Base-by-base conservation (phyloP, 2,888 invertebrate genomes). In the Apodemia duryi region DNA sequence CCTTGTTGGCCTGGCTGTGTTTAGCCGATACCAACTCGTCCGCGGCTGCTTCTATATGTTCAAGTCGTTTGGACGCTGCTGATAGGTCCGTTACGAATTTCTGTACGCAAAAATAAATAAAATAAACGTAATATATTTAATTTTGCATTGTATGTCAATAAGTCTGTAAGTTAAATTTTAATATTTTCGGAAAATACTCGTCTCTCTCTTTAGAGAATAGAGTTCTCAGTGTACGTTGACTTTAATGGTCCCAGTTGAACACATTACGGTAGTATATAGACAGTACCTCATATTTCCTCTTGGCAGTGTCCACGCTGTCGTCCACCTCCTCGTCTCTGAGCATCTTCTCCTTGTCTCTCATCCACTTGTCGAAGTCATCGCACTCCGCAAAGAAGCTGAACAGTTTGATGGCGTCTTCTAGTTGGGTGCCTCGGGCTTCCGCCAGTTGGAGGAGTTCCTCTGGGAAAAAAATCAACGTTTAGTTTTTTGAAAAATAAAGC, bases 321-420 rank as follows among this genome's bases (percentile, higher is more conserved):
- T 95, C 94, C 0, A 95, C 94, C 69, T 98, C 98, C 63, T 97
- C 96, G 4, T 95, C 93, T 61, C 96, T 92, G 65, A 98, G 92
- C 91, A 98, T 94, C 78, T 96, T 95, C 81, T 98, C 98, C 85
- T 98, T 98, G 72, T 99, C 99, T 76, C 95, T 96, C 86, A 99
- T 98, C 99, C 99, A 99, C 74, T 95, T 95, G 84, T 99, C 98
- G 81, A 99, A 98, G 86, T 98, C 98, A 77, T 99, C 98, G 85
- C 99, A 99, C 81, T 99, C 99, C 10, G 97, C 95, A 88, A 97
- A 98, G 92, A 99, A 98, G 65, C 96, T 96, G 87, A 97, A 98
- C 66, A 99, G 90, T 74, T 97, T 94, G 74, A 98, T 97, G 0
- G 98, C 97, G 80, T 99, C 99, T 74, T 98, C 97, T 5, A 99